phyloP scores from a whole-genome alignment of 2,113 vertebrate genomes.

The Rhabdomys dilectus region DNA sequence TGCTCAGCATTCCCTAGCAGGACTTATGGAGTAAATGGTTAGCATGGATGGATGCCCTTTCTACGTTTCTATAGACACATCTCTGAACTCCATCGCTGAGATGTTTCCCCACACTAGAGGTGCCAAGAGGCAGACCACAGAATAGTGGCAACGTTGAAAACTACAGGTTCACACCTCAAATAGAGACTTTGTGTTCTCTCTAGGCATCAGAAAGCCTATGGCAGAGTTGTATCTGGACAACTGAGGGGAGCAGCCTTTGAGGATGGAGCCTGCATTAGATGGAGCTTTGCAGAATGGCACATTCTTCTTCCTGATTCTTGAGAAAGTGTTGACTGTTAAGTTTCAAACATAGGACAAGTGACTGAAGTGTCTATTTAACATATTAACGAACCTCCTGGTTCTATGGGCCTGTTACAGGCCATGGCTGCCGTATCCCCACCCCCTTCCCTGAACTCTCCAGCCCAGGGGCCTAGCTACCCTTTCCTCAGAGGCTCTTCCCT shows the following conservation, averaged over 20 bases:
- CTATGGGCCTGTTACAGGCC: no score
- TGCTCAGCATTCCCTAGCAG: background rate
- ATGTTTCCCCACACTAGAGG: background rate
- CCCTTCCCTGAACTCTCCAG: no score
- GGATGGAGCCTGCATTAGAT: background rate
- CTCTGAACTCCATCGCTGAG: background rate
- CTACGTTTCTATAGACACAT: background rate
- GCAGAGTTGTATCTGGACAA: background rate
- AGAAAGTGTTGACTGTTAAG: background rate
- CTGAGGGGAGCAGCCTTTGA: no score
- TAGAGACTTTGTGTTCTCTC: background rate
- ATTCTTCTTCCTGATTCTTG: background rate
- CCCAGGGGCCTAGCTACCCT: no score
- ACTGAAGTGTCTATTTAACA: no score
- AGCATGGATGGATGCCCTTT: no score
- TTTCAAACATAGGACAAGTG: no score
- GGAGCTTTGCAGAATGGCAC: background rate
- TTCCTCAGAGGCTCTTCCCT: no score
- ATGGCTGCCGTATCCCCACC: no score
- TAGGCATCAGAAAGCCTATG: background rate
- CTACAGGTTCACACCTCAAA: background rate
- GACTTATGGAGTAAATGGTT: background rate
- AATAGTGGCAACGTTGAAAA: background rate
- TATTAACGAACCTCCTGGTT: no score
- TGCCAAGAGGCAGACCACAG: background rate